phyloP scores from a whole-genome alignment of 1,140 invertebrate species.

The Lasaia peninsularis region DNA sequence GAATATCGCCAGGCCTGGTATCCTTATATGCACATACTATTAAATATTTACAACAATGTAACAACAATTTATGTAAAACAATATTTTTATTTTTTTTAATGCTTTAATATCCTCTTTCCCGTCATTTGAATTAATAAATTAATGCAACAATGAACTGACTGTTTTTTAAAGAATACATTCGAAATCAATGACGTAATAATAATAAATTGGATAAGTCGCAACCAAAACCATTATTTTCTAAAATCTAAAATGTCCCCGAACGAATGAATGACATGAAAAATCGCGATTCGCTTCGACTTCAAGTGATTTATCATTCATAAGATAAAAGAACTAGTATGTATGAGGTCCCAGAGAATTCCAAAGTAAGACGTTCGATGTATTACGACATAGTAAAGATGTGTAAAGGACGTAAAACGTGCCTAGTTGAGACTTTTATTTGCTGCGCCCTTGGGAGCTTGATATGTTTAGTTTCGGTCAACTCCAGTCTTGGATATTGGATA shows the following conservation, averaged over 20 bases:
- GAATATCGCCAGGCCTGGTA: too few relatives aligned
- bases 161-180: too few relatives aligned
- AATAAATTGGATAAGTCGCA: too few relatives aligned
- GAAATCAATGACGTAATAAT: too few relatives aligned
- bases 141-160: too few relatives aligned
- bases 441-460: conserved; percentile 24
- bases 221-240: not conserved
- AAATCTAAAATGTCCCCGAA: not conserved
- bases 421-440: conserved; percentile 41
- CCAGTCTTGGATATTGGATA: not conserved
- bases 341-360: conserved; percentile 11
- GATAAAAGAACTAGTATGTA: conserved; percentile 8
- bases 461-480: conserved; percentile 17
- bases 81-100: too few relatives aligned
- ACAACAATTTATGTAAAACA: too few relatives aligned
- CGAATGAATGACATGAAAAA: conserved; percentile 7
- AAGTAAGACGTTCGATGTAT: conserved; percentile 17
- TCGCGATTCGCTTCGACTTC: not conserved
- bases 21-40: too few relatives aligned
- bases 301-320: conserved; percentile 10
- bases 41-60: too few relatives aligned
- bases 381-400: conserved; percentile 41
- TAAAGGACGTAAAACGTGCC: conserved; percentile 35
- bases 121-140: too few relatives aligned
- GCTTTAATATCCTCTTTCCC: too few relatives aligned